Evolutionary conservation across 2,797 vertebrate species (phyloP).

Genomic region (Eulemur albifrons): DNA sequence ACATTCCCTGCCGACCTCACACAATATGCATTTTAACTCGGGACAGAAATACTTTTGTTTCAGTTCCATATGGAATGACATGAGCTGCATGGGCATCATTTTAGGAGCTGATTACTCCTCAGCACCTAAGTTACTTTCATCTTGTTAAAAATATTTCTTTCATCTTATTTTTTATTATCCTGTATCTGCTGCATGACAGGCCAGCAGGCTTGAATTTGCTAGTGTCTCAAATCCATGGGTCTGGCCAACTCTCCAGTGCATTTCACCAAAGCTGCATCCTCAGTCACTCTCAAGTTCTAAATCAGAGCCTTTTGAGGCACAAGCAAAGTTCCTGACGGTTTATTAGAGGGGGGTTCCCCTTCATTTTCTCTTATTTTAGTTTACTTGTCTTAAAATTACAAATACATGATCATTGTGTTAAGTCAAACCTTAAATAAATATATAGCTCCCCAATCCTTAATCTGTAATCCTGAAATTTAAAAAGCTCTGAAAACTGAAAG

Average conservation of each 20-base stretch:
- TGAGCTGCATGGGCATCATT: too few species aligned
- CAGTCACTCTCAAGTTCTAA: background rate
- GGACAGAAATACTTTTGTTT: background rate
- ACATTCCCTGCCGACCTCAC: background rate
- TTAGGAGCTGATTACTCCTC: background rate
- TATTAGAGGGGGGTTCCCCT: too few species aligned
- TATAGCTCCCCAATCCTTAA: background rate
- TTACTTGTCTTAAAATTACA: background rate
- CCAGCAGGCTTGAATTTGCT: background rate
- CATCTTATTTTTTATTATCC: background rate
- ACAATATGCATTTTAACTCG: background rate
- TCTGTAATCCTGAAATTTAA: background rate
- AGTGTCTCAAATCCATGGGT: background rate
- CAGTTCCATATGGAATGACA: background rate
- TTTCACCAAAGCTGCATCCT: background rate
- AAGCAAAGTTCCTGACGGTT: background rate
- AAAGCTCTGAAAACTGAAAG: background rate
- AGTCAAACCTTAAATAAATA: background rate
- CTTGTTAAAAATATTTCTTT: background rate
- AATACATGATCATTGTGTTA: background rate
- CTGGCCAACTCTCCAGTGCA: fast-evolving
- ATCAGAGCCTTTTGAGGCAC: background rate
- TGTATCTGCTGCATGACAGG: background rate
- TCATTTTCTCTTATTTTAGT: background rate
- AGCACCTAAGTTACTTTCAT: conserved; percentile 54